These are phyloP conservation scores for Diadema setosum DNA, from an alignment of 35 echinoderm and acorn worm genomes.

Conservation along the genomic window DNA sequence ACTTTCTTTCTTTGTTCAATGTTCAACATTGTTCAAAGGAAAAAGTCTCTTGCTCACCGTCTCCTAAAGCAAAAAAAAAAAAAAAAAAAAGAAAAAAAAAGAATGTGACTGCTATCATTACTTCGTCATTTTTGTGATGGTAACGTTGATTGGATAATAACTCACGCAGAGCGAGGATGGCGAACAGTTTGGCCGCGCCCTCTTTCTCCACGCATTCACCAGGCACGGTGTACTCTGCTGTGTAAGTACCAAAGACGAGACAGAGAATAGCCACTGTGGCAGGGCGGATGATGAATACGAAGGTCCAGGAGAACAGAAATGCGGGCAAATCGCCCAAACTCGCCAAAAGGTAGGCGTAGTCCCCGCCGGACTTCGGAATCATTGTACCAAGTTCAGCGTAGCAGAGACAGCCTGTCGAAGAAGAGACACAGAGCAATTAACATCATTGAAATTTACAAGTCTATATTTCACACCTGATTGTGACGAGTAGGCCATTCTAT, in stretches of 20 bases:
- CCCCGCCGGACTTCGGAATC: conserved; percentile 11
- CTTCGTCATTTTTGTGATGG: background rate
- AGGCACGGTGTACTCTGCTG: conserved; percentile 11
- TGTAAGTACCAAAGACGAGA: conserved; percentile 69
- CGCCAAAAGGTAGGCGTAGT: background rate
- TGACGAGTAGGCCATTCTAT: too few relatives aligned
- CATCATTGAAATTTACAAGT: too few relatives aligned
- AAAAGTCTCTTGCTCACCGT: background rate
- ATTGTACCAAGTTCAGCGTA: background rate
- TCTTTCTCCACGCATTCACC: background rate
- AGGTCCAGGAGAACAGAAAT: conserved; percentile 1
- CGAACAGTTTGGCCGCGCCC: background rate
- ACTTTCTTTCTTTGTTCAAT: background rate
- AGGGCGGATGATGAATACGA: background rate
- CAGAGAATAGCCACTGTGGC: background rate
- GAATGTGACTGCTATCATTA: background rate
- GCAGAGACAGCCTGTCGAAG: background rate
- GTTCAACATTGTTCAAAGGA: background rate
- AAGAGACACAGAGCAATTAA: background rate
- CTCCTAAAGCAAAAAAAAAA: background rate
- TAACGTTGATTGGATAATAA: background rate
- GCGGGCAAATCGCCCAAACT: background rate
- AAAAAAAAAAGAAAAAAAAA: background rate
- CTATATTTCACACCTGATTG: too few relatives aligned
- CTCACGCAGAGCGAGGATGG: background rate